Evolutionary conservation across 2,113 vertebrate species (phyloP), one percentile per base, ranked within the genome.

Genomic region (Speoplatyrhinus poulsoni): DNA sequence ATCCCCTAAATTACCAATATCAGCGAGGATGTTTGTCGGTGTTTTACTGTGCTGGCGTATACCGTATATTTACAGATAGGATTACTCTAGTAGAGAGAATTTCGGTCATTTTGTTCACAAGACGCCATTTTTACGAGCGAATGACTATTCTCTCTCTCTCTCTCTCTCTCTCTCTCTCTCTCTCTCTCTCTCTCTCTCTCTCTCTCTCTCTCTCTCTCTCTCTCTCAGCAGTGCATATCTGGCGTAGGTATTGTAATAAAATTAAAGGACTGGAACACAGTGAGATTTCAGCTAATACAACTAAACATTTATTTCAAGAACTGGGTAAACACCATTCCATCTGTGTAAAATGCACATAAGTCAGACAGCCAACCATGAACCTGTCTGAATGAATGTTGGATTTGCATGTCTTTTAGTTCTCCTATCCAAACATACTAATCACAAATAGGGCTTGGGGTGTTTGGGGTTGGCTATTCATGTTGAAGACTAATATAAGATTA

Each of bases 101-200:
- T 83, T 77, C 65, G 47, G 74, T 77, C 74, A 76, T 90, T 88
- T 87, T 80, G 73, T 80, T 85, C 73, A 74, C 64, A 80, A 83
- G 91, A 88, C 92, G 92, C 92, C 91, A 93, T 93, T 88, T 92
- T 92, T 88, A 79, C 77, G 73, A 82, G 79, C 65, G 83, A 82
- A 76, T 77, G 80, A 85, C 80, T 85, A 32, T 61, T 58, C 62
- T 57, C 71, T 60, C 68, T 49, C 62, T 52, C 12, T 17, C 52
- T 9, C 49, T 12, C 33, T 3, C 58, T 48, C 60, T 67, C 71
- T 54, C 62, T 53, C 55, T 32, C 62, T 59, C 61, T 65, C 69
- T 69, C 57, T 66, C 73, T 76, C 57, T 52, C 60, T 55, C 52
- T 65, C 76, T 63, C 9, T 56, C 17, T 48, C 46, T 6, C 9